Evolutionary conservation across 1,140 invertebrate genomes (phyloP).

Genomic region (Chlorops oryzae): DNA sequence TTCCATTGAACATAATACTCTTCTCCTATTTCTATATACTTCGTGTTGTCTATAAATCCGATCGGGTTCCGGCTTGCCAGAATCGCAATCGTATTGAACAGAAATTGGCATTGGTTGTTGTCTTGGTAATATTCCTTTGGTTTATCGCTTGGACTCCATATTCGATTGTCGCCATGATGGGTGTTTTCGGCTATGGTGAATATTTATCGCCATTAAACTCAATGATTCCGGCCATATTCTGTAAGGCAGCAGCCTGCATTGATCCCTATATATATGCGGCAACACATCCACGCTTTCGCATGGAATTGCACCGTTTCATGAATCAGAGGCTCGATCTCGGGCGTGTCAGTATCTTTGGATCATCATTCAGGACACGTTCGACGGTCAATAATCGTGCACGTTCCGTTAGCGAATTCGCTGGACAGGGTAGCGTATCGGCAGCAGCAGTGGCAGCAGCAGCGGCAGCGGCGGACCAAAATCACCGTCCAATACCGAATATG

Average conservation of each 20-base stretch:
- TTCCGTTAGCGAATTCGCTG: too few species aligned
- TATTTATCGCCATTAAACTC: conserved; percentile 60
- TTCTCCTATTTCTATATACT: conserved; percentile 68
- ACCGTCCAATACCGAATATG: conserved; percentile 25
- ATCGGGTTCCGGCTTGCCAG: conserved; percentile 52
- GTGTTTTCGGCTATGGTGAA: conserved; percentile 58
- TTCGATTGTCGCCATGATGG: conserved; percentile 64
- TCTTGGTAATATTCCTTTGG: conserved; percentile 63
- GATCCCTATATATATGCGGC: conserved; percentile 71
- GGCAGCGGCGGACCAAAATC: conserved; percentile 11
- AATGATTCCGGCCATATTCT: conserved; percentile 70
- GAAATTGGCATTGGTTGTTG: conserved; percentile 59
- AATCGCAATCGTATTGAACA: conserved; percentile 61
- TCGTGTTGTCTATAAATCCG: conserved; percentile 54
- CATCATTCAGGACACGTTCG: too few species aligned
- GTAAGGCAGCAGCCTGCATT: conserved; percentile 66
- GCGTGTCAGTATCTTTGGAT: too few species aligned
- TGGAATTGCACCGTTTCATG: conserved; percentile 45
- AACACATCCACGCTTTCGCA: conserved; percentile 62
- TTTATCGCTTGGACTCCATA: conserved; percentile 73
- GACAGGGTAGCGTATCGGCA: too few species aligned
- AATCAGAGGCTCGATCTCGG: too few species aligned
- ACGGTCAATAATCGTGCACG: too few species aligned
- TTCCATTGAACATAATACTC: conserved; percentile 62
- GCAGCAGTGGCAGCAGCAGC: not conserved